Base-by-base conservation (phyloP, 2,797 vertebrate species). In the Eurystomus glaucurus region DNA sequence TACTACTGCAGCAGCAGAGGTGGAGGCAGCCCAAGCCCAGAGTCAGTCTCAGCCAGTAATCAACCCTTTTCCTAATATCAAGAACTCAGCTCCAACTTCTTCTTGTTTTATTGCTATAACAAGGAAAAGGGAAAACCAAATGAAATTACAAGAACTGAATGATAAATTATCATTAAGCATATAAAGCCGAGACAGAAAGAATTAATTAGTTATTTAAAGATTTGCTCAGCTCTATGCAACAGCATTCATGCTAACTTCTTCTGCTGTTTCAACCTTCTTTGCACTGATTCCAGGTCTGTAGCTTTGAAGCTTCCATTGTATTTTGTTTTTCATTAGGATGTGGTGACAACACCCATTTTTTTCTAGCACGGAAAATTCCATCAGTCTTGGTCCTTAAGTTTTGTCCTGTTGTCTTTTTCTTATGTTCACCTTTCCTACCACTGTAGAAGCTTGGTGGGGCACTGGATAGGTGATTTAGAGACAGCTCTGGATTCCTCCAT, bases 1-100 rank as follows among this genome's bases (percentile, higher is more conserved):
- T 95, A 94, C 83, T 92, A 87, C 71, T 60, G 80, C 83, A 95
- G 93, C 94, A 70, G 92, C 62, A 70, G 85, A 92, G 65, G 80
- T 80, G 60, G 85, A 96, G 64, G 66, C 92, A 93, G 83, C 71
- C 57, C 75, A 82, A 90, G 54, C 74, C 22, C 58, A 71, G 46
- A 92, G 25, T 64, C 50, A 80, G 61, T 69, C 39, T 88, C 62
- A 77, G 83, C 41, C 55, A 88, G 64, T 66, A 79, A 91, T 77
- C 88, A 80, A 64, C 15, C 46, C 45, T 74, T 79, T 90, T 76
- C 74, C 90, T 89, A 66, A 37, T 45, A 92, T 28, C 48, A 64
- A 60, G 48, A 95, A 76, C 51, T 82, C 58, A 57, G 69, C 76
- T 96, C 31, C 52, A 89, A 57, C 52, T 74, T 70, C 14, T 65